Evolutionary conservation across 2,113 vertebrate species (phyloP), one percentile per base, ranked within the genome.

Genomic region (Leuciscus idus): DNA sequence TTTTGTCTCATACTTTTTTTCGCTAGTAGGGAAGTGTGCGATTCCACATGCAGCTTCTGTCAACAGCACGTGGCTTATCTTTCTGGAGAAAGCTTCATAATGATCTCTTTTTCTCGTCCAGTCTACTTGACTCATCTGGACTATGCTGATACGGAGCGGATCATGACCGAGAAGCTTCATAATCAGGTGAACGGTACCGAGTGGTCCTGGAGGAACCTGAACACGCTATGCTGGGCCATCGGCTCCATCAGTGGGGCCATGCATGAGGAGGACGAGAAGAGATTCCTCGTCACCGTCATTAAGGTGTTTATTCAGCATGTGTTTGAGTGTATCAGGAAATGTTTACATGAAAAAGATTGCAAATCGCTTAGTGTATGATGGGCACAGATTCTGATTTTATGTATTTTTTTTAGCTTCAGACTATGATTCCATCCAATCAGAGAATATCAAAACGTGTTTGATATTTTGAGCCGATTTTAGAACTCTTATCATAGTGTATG

Each of bases 161-260:
- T 98, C 93, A 99, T 98, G 97, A 98, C 97, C 0, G 97, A 99
- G 89, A 99, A 99, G 90, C 97, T 99, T 85, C 98, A 99, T 91
- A 98, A 97, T 93, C 98, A 99, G 93, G 98, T 99, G 88, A 99
- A 98, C 62, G 97, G 97, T 48, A 97, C 97, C 0, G 98, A 99
- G 84, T 99, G 98, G 98, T 98, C 97, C 0, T 99, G 98, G 98
- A 98, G 98, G 92, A 99, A 99, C 92, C 94, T 99, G 87, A 99
- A 99, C 93, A 99, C 97, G 1, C 92, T 99, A 6, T 99, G 98
- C 92, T 99, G 98, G 98, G 98, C 98, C 86, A 99, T 99, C 70
- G 98, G 98, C 70, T 99, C 98, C 87, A 98, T 99, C 93, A 99
- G 98, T 76, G 98, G 98, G 0, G 98, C 98, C 10, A 99, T 99